phyloP scores from a whole-genome alignment of 2,888 invertebrate species.

The Agrotis clavis region DNA sequence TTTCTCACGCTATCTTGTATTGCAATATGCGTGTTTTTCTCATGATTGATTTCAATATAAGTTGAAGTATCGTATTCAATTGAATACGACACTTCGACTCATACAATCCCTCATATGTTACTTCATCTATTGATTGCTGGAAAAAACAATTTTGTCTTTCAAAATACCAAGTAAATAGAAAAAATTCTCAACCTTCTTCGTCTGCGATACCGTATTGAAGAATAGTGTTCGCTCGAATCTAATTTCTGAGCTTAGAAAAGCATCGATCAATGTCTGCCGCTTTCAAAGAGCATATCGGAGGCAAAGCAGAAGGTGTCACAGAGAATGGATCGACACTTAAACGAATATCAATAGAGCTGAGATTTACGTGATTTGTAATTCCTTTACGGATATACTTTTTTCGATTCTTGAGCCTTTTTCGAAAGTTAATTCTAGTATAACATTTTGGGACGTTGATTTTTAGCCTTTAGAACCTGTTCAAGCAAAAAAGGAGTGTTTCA shows the following conservation, averaged over 20 bases:
- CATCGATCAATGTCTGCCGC: conserved; percentile 83
- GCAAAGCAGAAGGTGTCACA: conserved; percentile 77
- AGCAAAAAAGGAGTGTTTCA: too few species aligned
- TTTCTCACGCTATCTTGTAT: conserved; percentile 29
- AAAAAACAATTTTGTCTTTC: conserved; percentile 6
- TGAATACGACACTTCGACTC: neutral
- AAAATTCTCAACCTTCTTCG: conserved; percentile 43
- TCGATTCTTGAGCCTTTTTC: neutral
- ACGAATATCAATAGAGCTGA: conserved; percentile 73
- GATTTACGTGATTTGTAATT: conserved; percentile 66
- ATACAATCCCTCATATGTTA: neutral
- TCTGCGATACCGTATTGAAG: conserved; percentile 63
- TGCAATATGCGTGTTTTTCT: conserved; percentile 12
- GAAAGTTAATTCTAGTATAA: too few species aligned
- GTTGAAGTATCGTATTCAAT: too few species aligned
- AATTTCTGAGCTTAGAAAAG: conserved; percentile 64
- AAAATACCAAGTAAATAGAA: conserved; percentile 35
- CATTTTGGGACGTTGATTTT: too few species aligned
- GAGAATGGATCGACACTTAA: conserved; percentile 75
- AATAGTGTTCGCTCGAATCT: conserved; percentile 66
- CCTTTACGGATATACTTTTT: conserved; percentile 21
- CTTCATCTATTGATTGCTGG: neutral
- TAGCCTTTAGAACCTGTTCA: too few species aligned
- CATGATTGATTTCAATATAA: conserved; percentile 13
- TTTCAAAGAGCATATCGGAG: conserved; percentile 78